Evolutionary conservation across 2,888 invertebrate genomes (phyloP).

Genomic region (Epirrita christyi): DNA sequence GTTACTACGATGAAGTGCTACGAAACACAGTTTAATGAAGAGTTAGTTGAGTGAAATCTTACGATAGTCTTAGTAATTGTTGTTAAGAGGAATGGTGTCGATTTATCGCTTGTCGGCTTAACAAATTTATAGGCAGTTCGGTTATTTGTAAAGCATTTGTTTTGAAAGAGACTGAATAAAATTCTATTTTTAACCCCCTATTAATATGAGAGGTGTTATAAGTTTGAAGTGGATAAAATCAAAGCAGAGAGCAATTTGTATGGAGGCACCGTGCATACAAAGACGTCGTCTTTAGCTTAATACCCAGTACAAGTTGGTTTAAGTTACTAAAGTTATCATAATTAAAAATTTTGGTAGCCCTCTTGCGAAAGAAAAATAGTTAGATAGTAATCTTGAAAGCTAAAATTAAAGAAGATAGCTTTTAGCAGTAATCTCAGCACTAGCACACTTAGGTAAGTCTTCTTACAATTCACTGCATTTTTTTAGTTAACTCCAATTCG

Average conservation of each 20-base stretch:
- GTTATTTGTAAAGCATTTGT: conserved; percentile 17
- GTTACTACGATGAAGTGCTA: neutral
- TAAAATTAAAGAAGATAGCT: too few relatives aligned
- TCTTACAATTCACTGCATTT: too few relatives aligned
- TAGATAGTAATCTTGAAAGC: too few relatives aligned
- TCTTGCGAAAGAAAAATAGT: too few relatives aligned
- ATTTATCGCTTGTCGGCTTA: conserved; percentile 19
- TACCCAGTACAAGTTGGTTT: too few relatives aligned
- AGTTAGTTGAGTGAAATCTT: neutral
- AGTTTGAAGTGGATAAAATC: neutral
- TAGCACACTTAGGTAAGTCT: too few relatives aligned
- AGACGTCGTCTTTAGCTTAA: too few relatives aligned
- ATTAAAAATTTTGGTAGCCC: too few relatives aligned
- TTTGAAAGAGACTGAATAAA: conserved; percentile 6
- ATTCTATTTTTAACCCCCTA: neutral
- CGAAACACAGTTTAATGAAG: neutral
- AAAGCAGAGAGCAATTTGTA: neutral
- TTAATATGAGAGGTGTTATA: neutral
- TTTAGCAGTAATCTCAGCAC: too few relatives aligned
- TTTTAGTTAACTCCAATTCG: too few relatives aligned
- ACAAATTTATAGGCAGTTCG: conserved; percentile 14
- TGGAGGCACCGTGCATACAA: too few relatives aligned
- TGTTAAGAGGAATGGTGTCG: neutral
- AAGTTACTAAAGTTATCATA: too few relatives aligned
- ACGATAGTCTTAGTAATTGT: conserved; percentile 1